phyloP scores from a whole-genome alignment of 2,888 invertebrate genomes.

The Erynnis tages region DNA sequence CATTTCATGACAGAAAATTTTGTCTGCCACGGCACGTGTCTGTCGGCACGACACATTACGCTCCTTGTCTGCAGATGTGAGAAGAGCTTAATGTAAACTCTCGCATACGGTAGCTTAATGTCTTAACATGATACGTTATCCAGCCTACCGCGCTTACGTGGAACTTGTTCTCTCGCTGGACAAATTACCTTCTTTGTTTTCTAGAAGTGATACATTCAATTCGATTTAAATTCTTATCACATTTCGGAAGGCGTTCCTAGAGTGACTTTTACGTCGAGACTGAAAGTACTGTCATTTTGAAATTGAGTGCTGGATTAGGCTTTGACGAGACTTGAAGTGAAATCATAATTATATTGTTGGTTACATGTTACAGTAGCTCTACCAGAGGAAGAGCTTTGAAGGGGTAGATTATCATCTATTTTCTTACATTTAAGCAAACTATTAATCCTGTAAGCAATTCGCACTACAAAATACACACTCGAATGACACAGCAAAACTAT shows the following conservation, averaged over 20 bases:
- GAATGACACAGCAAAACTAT: background rate
- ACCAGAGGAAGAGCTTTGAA: too few relatives aligned
- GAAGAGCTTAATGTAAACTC: slow-evolving; percentile 60
- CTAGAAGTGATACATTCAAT: slow-evolving; percentile 23
- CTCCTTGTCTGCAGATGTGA: too few relatives aligned
- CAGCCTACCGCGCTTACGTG: slow-evolving; percentile 60
- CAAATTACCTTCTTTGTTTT: slow-evolving; percentile 26
- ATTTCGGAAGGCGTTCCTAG: slow-evolving; percentile 32
- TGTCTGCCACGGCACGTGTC: too few relatives aligned
- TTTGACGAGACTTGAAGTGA: too few relatives aligned
- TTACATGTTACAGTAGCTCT: too few relatives aligned
- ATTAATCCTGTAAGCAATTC: background rate
- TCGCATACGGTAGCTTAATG: slow-evolving; percentile 65
- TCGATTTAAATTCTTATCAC: slow-evolving; percentile 35
- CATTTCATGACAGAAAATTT: too few relatives aligned
- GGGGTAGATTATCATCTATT: too few relatives aligned
- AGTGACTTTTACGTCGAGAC: background rate
- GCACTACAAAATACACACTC: background rate
- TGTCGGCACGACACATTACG: too few relatives aligned
- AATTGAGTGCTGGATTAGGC: too few relatives aligned
- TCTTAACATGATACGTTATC: slow-evolving; percentile 68
- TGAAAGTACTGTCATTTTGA: too few relatives aligned
- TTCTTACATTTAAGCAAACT: too few relatives aligned
- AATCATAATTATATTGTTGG: too few relatives aligned
- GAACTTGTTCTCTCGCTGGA: slow-evolving; percentile 39